These are phyloP conservation scores for Microtus richardsoni DNA, from an alignment of 2,113 vertebrate genomes.

Conservation along the genomic window DNA sequence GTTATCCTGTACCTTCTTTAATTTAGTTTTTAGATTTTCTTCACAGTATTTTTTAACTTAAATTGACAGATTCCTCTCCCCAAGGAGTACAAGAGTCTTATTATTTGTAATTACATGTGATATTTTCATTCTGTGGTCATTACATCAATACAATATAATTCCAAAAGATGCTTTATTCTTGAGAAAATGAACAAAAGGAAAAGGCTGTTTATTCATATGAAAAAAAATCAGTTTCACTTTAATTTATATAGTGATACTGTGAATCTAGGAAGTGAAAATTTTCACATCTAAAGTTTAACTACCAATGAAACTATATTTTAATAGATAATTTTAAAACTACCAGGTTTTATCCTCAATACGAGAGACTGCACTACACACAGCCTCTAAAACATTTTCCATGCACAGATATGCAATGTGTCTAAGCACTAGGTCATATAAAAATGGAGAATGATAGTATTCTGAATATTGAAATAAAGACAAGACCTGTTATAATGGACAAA, in stretches of 20 bases:
- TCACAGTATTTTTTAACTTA: conserved; percentile 25
- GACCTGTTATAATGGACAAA: background rate
- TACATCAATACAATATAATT: conserved; percentile 53
- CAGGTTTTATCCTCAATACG: background rate
- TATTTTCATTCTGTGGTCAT: conserved; percentile 35
- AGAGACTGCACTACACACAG: background rate
- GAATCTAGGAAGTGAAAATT: background rate
- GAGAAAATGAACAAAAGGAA: conserved; percentile 12
- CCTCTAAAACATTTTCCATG: background rate
- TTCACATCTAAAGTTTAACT: background rate
- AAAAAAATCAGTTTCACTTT: background rate
- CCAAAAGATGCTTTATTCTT: conserved; percentile 40
- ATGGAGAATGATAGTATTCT: background rate
- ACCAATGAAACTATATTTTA: background rate
- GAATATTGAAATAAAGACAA: background rate
- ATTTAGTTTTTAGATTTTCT: background rate
- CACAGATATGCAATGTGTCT: background rate
- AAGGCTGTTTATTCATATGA: background rate
- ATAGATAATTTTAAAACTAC: background rate
- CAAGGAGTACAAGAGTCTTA: background rate
- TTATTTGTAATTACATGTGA: conserved; percentile 55
- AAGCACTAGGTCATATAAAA: background rate
- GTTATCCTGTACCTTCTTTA: background rate
- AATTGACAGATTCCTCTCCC: conserved; percentile 51
- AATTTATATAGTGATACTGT: background rate